A percentile compares a stretch with the other conserved stretches of the same genome.
phyloP scores from a whole-genome alignment of 2,888 invertebrate species.

The Caenorhabditis zanzibari region DNA sequence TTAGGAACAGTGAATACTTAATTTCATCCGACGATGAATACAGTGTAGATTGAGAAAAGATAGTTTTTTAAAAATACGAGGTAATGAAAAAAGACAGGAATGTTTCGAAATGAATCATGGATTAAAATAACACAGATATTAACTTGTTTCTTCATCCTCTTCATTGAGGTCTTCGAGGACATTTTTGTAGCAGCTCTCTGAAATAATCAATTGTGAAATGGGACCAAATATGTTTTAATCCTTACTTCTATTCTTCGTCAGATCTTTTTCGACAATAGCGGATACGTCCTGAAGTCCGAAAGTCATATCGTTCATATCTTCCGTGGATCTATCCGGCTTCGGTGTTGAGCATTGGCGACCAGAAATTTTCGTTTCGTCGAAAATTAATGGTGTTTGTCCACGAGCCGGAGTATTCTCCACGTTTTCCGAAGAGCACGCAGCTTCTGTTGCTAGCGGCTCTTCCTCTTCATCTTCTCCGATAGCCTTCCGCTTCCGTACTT shows the following conservation, averaged over 20 bases:
- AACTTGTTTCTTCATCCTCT: conserved; percentile 2
- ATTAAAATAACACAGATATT: conserved; percentile 2
- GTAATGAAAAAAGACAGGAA: conserved; percentile 3
- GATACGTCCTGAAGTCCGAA: conserved; percentile 43
- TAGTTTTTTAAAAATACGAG: background rate
- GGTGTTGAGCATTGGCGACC: conserved; percentile 62
- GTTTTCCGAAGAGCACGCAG: background rate
- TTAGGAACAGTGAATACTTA: conserved; percentile 1
- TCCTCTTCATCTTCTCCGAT: conserved; percentile 13
- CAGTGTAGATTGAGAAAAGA: background rate
- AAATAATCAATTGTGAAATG: background rate
- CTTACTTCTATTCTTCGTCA: conserved; percentile 50
- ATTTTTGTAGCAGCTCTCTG: conserved; percentile 37
- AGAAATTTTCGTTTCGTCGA: conserved; percentile 33
- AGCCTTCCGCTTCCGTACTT: conserved; percentile 17
- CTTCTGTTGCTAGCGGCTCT: background rate
- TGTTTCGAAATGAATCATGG: background rate
- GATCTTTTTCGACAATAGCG: conserved; percentile 43
- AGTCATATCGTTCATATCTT: conserved; percentile 43
- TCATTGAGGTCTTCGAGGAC: conserved; percentile 54
- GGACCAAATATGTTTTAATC: background rate
- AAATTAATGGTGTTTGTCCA: conserved; percentile 29
- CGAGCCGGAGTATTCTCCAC: conserved; percentile 12
- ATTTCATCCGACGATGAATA: conserved; percentile 11
- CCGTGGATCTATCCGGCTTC: too few relatives aligned